Conservation (phyloP, 2,888 invertebrate genomes). For the Leptarthrus brevirostris region DNA sequence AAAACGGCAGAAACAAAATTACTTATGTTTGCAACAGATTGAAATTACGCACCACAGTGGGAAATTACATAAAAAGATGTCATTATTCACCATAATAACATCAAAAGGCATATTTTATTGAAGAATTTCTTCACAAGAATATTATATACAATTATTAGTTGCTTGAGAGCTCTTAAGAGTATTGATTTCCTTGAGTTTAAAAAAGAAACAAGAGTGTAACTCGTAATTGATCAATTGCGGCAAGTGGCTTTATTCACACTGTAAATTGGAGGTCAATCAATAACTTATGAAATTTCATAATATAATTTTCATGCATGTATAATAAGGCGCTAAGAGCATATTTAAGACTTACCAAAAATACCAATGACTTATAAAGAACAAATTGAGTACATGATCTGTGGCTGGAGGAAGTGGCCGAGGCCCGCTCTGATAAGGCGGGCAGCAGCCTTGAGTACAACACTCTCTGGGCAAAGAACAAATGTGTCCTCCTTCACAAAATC, state of each 20-base stretch:
- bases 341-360: slow-evolving; percentile 72
- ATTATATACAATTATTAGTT: not conserved
- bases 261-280: slow-evolving; percentile 29
- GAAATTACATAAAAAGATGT: no score
- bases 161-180: slow-evolving; percentile 17
- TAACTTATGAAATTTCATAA: slow-evolving; percentile 26
- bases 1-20: no score
- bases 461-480: slow-evolving; percentile 80
- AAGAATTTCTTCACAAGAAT: no score
- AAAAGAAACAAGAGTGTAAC: not conserved
- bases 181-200: slow-evolving; percentile 23
- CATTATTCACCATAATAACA: no score
- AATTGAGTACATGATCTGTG: slow-evolving; percentile 71
- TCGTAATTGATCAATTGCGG: slow-evolving; percentile 29
- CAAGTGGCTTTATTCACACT: not conserved
- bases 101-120: no score
- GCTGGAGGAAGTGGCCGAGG: slow-evolving; percentile 69
- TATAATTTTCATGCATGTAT: not conserved
- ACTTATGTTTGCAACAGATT: no score
- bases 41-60: no score
- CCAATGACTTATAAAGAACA: slow-evolving; percentile 78
- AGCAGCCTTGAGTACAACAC: slow-evolving; percentile 79
- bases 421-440: slow-evolving; percentile 68
- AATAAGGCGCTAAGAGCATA: no score
- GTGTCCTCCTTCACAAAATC: slow-evolving; percentile 74